Conservation (phyloP, 2,888 invertebrate genomes). For the Andrena minutula region DNA sequence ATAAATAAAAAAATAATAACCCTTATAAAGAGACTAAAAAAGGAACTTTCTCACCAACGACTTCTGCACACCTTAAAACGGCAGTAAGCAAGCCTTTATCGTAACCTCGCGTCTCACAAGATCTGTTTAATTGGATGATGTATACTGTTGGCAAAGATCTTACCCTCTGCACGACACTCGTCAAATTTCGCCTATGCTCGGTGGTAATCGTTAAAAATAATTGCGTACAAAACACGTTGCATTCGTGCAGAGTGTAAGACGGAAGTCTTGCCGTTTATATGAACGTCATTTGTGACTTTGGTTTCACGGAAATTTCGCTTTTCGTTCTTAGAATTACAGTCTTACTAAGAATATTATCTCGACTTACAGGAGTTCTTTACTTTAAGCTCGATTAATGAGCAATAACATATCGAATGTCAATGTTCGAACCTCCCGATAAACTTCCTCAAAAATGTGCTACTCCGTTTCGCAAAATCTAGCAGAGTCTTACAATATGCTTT, state of each 20-base stretch:
- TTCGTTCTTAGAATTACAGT: constrained; percentile 74
- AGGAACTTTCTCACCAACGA: constrained; percentile 69
- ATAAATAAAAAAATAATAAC: constrained; percentile 57
- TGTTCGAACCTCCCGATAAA: constrained; percentile 67
- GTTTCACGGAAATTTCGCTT: constrained; percentile 44
- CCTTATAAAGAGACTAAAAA: constrained; percentile 56
- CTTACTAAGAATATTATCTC: constrained; percentile 74
- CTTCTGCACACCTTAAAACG: constrained; percentile 76
- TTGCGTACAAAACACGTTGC: constrained; percentile 60
- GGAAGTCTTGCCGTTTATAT: constrained; percentile 42
- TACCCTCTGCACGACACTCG: constrained; percentile 68
- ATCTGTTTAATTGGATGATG: constrained; percentile 52
- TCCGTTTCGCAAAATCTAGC: constrained; percentile 72
- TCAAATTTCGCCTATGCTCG: constrained; percentile 37
- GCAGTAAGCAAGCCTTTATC: constrained; percentile 76
- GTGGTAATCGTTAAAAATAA: constrained; percentile 62
- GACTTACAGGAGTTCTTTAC: constrained; percentile 70
- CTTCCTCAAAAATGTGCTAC: constrained; percentile 71
- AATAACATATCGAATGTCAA: constrained; percentile 65
- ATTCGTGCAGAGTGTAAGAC: constrained; percentile 56
- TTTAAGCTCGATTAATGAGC: constrained; percentile 75
- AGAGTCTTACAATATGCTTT: constrained; percentile 73
- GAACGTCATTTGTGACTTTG: constrained; percentile 43
- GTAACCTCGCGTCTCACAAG: constrained; percentile 45
- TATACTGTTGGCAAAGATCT: constrained; percentile 59